Percentiles rank a stretch among this genome's conserved stretches.
phyloP scores from a whole-genome alignment of 1,140 invertebrate species.

The Cydia strobilella region DNA sequence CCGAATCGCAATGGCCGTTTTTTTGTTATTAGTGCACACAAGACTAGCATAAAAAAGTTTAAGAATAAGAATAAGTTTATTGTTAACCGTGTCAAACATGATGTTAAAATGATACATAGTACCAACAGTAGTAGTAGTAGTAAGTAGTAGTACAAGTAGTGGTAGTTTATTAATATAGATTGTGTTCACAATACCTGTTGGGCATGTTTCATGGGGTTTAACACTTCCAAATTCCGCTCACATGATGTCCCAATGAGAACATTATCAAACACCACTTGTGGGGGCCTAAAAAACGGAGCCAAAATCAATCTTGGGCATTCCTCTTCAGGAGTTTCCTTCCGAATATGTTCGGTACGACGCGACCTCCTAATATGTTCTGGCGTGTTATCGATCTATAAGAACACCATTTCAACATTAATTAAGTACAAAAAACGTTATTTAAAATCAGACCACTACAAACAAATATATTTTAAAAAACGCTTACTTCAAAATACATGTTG shows the following conservation, averaged over 20 bases:
- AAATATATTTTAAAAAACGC: conserved; percentile 38
- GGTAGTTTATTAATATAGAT: neutral
- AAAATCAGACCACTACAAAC: conserved; percentile 17
- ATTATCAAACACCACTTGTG: conserved; percentile 84
- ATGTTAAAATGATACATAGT: no score
- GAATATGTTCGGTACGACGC: conserved; percentile 44
- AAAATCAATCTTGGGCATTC: conserved; percentile 75
- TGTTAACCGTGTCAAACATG: no score
- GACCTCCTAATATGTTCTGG: conserved; percentile 66
- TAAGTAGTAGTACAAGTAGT: no score
- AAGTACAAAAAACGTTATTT: conserved; percentile 28
- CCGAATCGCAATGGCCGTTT: no score
- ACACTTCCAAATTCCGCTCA: conserved; percentile 78
- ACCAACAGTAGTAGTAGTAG: no score
- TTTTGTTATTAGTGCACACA: no score
- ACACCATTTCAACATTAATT: conserved; percentile 25
- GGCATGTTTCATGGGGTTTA: conserved; percentile 80
- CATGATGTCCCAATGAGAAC: conserved; percentile 80
- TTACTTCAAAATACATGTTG: conserved; percentile 63
- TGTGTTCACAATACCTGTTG: conserved; percentile 75
- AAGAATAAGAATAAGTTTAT: no score
- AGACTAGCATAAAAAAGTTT: no score
- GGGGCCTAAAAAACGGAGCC: conserved; percentile 82
- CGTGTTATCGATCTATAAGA: conserved; percentile 74
- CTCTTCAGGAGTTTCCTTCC: conserved; percentile 59